A percentile compares a stretch with the other conserved stretches of the same genome.
These are phyloP conservation scores for Orchestes rusci DNA, from an alignment of 2,888 invertebrate species.

Conservation along the genomic window DNA sequence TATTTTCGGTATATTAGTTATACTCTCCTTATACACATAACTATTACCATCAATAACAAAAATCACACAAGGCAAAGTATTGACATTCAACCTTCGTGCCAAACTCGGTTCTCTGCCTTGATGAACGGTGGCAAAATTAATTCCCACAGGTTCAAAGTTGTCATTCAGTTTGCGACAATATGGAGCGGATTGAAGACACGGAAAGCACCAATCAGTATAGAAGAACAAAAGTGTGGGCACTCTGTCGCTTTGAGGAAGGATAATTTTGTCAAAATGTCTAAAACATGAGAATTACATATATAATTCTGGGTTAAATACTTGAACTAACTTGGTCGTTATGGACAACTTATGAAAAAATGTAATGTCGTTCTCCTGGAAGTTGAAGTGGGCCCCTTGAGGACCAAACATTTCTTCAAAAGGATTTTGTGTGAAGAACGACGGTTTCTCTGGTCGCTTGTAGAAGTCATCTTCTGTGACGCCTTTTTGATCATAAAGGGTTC, in stretches of 20 bases:
- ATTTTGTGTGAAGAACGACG: conserved; percentile 51
- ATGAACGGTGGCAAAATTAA: conserved; percentile 56
- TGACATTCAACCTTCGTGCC: conserved; percentile 71
- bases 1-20: conserved; percentile 71
- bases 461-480: conserved; percentile 78
- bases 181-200: conserved; percentile 82
- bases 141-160: conserved; percentile 76
- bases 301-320: neutral
- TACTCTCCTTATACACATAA: conserved; percentile 76
- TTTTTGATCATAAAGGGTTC: conserved; percentile 77
- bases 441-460: conserved; percentile 65
- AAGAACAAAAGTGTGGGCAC: conserved; percentile 83
- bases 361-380: conserved; percentile 79
- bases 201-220: conserved; percentile 93
- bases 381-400: conserved; percentile 62
- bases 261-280: conserved; percentile 80
- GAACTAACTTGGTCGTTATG: conserved; percentile 65
- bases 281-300: neutral
- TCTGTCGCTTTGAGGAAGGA: conserved; percentile 75
- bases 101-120: conserved; percentile 74
- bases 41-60: conserved; percentile 77
- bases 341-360: conserved; percentile 81
- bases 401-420: conserved; percentile 80
- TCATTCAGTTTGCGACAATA: conserved; percentile 79
- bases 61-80: conserved; percentile 74